Conservation (phyloP, 2,113 vertebrate genomes). For the Zonotrichia leucophrys region DNA sequence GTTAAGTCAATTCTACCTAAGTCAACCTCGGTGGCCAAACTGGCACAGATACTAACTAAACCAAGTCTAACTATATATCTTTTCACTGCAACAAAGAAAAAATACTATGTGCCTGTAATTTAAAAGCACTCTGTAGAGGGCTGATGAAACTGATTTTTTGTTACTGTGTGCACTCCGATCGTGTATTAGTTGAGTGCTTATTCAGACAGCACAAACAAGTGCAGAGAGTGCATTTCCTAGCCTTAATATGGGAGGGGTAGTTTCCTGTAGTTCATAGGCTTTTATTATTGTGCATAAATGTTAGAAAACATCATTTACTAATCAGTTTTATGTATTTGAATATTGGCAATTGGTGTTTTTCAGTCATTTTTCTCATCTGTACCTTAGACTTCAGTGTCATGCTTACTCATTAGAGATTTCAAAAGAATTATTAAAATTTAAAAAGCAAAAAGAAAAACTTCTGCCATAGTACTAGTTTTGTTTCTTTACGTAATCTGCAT, state of each 20-base stretch:
- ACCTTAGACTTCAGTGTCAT: conserved; percentile 77
- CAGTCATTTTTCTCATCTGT: conserved; percentile 70
- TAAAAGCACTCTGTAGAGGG: conserved; percentile 74
- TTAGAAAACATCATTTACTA: conserved; percentile 75
- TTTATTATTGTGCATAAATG: conserved; percentile 76
- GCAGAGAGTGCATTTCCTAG: conserved; percentile 77
- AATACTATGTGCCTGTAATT: conserved; percentile 84
- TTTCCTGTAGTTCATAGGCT: conserved; percentile 72
- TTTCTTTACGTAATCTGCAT: conserved; percentile 79
- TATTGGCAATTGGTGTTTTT: conserved; percentile 80
- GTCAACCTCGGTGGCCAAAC: conserved; percentile 56
- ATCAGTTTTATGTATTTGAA: conserved; percentile 73
- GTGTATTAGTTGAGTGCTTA: conserved; percentile 61
- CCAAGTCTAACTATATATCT: conserved; percentile 53
- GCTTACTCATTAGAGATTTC: conserved; percentile 71
- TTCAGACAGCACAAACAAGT: conserved; percentile 75
- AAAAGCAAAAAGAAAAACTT: conserved; percentile 55
- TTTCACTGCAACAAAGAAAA: conserved; percentile 69
- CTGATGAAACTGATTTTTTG: conserved; percentile 61
- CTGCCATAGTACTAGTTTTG: conserved; percentile 73
- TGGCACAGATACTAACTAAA: conserved; percentile 71
- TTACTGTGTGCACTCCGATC: conserved; percentile 65
- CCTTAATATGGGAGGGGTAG: conserved; percentile 79
- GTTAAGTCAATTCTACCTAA: conserved; percentile 65
- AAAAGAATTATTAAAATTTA: conserved; percentile 65